Conservation (phyloP, 2,888 invertebrate genomes). For the Cosmia trapezina region DNA sequence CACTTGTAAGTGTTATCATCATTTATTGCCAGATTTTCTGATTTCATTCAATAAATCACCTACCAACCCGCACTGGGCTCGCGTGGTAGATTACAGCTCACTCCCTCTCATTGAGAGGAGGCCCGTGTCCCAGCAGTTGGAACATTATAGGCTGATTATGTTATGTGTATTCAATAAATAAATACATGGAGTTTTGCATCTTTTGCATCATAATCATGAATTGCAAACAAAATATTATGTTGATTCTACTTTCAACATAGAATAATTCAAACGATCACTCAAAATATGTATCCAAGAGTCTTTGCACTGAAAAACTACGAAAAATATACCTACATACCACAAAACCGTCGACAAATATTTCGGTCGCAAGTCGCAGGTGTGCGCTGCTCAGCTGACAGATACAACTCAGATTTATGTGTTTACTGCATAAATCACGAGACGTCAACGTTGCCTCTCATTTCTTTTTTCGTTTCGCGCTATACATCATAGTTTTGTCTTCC, state of each 20-base stretch:
- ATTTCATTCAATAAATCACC: too few species aligned
- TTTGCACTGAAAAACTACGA: background rate
- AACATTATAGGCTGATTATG: too few species aligned
- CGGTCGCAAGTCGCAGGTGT: conserved; percentile 70
- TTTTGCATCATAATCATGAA: background rate
- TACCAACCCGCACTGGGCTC: too few species aligned
- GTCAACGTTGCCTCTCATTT: conserved; percentile 77
- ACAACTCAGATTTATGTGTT: conserved; percentile 91
- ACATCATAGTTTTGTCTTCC: conserved; percentile 86
- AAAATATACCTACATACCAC: background rate
- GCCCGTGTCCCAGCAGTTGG: too few species aligned
- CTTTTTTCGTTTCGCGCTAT: conserved; percentile 84
- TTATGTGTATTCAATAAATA: too few species aligned
- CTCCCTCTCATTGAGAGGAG: too few species aligned
- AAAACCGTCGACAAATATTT: conserved; percentile 60
- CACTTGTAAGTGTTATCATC: background rate
- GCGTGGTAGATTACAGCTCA: too few species aligned
- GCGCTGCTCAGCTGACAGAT: conserved; percentile 80
- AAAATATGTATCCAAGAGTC: background rate
- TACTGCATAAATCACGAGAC: conserved; percentile 89
- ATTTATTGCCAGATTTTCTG: background rate
- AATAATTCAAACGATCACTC: background rate
- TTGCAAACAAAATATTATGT: background rate
- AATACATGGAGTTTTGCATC: too few species aligned
- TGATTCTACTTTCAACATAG: background rate